These are phyloP conservation scores for Odontophorus gujanensis DNA, from an alignment of 2,113 vertebrate genomes.

Conservation along the genomic window DNA sequence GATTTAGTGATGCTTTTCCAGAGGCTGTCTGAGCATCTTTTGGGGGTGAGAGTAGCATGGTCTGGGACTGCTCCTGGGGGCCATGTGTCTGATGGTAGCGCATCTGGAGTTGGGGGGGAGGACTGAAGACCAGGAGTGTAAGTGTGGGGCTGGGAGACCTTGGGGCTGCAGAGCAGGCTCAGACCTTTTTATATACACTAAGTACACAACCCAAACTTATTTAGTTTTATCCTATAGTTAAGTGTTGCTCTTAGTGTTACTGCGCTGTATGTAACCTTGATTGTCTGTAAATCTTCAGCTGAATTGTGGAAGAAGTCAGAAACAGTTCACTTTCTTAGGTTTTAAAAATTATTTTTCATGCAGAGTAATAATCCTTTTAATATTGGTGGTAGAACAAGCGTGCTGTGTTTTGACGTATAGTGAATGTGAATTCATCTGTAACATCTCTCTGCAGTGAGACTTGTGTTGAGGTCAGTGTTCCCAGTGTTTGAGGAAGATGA, in stretches of 20 bases:
- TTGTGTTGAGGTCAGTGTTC: background rate
- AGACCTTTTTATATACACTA: background rate
- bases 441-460: background rate
- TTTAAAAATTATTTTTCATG: background rate
- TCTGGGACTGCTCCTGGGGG: background rate
- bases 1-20: background rate
- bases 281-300: background rate
- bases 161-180: rapidly evolving
- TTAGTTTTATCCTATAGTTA: background rate
- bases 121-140: rapidly evolving
- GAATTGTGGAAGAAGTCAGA: background rate
- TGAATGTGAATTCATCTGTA: background rate
- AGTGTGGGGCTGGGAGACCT: rapidly evolving
- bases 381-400: background rate
- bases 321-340: background rate
- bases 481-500: background rate
- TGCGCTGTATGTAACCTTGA: rapidly evolving
- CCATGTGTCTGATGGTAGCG: rapidly evolving
- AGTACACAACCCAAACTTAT: background rate
- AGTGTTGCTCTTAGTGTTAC: background rate
- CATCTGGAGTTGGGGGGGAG: background rate
- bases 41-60: background rate
- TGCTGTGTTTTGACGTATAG: background rate
- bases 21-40: rapidly evolving
- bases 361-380: background rate